Evolutionary conservation across 2,113 vertebrate species (phyloP), one percentile per base, ranked within the genome.

Genomic region (Chlorocebus sabaeus): DNA sequence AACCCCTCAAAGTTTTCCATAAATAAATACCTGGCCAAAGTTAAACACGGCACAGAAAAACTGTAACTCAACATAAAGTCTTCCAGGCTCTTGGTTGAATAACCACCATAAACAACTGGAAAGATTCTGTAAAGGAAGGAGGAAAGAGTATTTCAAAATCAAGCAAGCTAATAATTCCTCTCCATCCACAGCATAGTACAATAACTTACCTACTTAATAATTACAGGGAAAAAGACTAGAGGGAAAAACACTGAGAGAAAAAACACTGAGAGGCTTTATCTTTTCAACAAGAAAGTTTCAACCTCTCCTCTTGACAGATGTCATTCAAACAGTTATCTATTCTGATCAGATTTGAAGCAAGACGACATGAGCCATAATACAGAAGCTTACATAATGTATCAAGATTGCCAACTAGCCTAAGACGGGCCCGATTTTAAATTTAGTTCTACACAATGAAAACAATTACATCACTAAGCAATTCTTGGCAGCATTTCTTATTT

Each of bases 11-110:
- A 83, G 55, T 96, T 95, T 72, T 93, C 89, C 61, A 50, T n/a
- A 57, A 97, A 7, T 79, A 98, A 97, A 57, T 98, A 99, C 99
- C 99, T 99, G 99, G 94, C 99, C 99, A 98, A 99, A 99, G 98
- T 99, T 99, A 98, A 99, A 99, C 40, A 99, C 99, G 38, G 99
- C 99, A 98, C 99, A 99, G 98, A 99, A 99, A 98, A 99, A 99
- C 98, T 99, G 99, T 98, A 99, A 97, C 96, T 99, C 99, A 97
- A 99, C 98, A 96, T 99, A 99, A 0, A 99, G 99, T 93, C 98
- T 98, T 52, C 99, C 99, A 83, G 99, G 99, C 93, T 99, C 98
- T 12, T 96, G 98, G 96, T 99, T 99, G 96, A 99, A 99, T 48
- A 99, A 98, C 99, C 99, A 99, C 99, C 99, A 99, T 92, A 99